Evolutionary conservation across 2,888 invertebrate genomes (phyloP), one percentile per base, ranked within the genome.

Genomic region (Dryadula phaetusa): DNA sequence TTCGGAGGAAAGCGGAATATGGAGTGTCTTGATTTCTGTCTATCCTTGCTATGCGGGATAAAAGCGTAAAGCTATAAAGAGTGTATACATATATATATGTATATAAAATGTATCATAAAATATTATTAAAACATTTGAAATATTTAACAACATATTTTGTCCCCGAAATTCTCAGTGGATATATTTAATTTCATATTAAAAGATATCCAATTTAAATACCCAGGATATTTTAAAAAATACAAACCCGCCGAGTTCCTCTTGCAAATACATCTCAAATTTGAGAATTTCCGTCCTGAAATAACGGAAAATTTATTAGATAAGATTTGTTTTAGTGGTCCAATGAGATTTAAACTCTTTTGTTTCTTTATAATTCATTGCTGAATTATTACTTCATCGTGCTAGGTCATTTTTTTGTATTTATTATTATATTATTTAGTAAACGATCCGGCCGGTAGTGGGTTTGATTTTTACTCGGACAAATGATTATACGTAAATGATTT

Each of bases 221-320:
- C 10, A 37, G 37, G 3, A 12, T 32, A 12, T 37, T 37, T 37
- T 6, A 37, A 37, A 37, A 12, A 37, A 37, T 32, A 37, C 37
- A 10, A 37, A 37, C 37, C 12, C 12, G 37, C 37, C 3, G 10
- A 6, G 12, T 37, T 12, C 37, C 12, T 1, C 10, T 37, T 37
- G 37, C 37, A 37, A 37, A 46, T 25, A 25, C 8, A 49, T n/a
- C 14, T 49, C 25, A 25, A 49, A 25, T 47, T 47, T 25, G 37
- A 12, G 12, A 37, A 37, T 12, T 37, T 37, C 37, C 12, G 12
- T 37, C 12, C 12, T 37, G 37, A 37, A 37, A 37, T 37, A 37
- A 37, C 37, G 6, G 7, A 47, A 47, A 47, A 20, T 49, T 8
- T 49, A 49, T 49, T 49, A 3, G 25, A 49, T 25, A 49, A 20